A percentile compares a stretch with the other conserved stretches of the same genome.
Conservation (phyloP, 2,888 invertebrate genomes). For the Exocentrus adspersus region DNA sequence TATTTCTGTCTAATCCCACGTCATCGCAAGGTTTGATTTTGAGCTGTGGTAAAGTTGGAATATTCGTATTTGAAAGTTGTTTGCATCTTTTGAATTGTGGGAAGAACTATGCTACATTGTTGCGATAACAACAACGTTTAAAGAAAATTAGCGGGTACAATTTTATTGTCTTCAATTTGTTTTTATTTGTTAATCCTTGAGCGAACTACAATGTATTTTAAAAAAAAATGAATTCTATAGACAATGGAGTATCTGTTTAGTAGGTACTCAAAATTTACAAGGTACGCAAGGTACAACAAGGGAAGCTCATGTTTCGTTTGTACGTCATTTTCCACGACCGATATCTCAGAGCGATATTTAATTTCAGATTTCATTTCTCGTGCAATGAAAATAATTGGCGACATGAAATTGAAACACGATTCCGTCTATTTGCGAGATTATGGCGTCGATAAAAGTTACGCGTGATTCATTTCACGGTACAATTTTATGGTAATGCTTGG, state of each 20-base stretch:
- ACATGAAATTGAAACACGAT: conserved; percentile 11
- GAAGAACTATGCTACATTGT: background rate
- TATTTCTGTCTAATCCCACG: background rate
- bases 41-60: background rate
- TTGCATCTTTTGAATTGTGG: background rate
- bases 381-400: conserved; percentile 7
- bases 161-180: background rate
- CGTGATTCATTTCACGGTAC: conserved; percentile 27
- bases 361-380: background rate
- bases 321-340: background rate
- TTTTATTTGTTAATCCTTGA: background rate
- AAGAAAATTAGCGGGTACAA: background rate
- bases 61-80: background rate
- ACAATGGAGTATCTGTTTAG: no score
- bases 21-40: background rate
- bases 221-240: no score
- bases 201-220: no score
- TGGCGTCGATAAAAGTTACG: conserved; percentile 26
- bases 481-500: conserved; percentile 27
- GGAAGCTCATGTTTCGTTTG: no score
- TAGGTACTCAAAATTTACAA: background rate
- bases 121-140: background rate
- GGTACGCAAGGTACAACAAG: no score
- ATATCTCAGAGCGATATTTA: background rate
- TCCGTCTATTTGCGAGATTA: conserved; percentile 9